phyloP scores from a whole-genome alignment of 2,113 vertebrate genomes.

The Garra rufa region DNA sequence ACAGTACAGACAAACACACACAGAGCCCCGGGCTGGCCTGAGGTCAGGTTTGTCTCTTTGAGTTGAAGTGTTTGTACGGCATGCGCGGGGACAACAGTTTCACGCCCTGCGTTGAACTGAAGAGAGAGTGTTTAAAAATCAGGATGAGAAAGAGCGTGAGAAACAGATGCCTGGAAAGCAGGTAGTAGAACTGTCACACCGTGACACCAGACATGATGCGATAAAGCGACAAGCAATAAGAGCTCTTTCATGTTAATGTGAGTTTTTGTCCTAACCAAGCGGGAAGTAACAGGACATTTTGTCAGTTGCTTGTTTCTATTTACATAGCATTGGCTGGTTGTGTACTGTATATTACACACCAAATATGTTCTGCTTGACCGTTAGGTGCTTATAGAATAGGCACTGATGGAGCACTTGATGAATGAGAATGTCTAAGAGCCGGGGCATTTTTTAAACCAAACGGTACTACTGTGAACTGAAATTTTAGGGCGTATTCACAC shows the following conservation, averaged over 20 bases:
- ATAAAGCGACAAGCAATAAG: slow-evolving; percentile 18
- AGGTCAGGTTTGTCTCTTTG: slow-evolving; percentile 42
- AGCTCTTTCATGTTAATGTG: background rate
- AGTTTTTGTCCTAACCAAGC: slow-evolving; percentile 14
- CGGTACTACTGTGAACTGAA: background rate
- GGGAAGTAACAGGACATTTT: background rate
- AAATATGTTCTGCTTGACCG: background rate
- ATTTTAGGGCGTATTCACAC: too few relatives aligned
- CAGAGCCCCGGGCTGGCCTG: slow-evolving; percentile 19
- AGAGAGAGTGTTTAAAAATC: background rate
- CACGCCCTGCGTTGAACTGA: slow-evolving; percentile 15
- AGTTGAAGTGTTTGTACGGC: slow-evolving; percentile 20
- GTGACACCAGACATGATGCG: background rate
- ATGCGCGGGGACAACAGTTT: slow-evolving; percentile 11
- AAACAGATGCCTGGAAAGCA: slow-evolving; percentile 7
- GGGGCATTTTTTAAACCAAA: background rate
- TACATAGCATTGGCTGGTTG: too few relatives aligned
- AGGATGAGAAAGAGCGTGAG: background rate
- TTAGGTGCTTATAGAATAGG: background rate
- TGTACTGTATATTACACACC: background rate
- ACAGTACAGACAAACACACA: slow-evolving; percentile 23
- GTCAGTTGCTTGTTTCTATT: background rate
- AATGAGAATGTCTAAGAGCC: background rate
- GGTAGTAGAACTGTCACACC: background rate
- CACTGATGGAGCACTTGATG: background rate